phyloP scores from a whole-genome alignment of 2,888 invertebrate genomes.

The Cephus pulcher region DNA sequence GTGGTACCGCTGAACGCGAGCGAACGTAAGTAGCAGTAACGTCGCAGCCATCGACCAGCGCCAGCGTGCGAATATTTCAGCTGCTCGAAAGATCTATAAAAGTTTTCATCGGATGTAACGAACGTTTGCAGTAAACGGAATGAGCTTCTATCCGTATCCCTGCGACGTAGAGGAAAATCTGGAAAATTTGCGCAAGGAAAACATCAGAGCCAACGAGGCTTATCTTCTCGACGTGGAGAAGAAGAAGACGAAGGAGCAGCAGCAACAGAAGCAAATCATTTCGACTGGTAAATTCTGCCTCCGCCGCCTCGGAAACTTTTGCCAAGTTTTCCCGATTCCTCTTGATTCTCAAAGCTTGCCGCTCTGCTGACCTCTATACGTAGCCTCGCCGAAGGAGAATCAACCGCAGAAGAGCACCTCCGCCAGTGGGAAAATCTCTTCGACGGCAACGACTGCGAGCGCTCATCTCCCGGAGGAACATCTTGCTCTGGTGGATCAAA shows the following conservation, averaged over 20 bases:
- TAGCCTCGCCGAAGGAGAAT: background rate
- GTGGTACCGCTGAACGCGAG: constrained; percentile 22
- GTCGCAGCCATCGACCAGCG: background rate
- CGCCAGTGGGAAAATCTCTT: background rate
- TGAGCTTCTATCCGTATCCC: constrained; percentile 53
- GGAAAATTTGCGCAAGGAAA: background rate
- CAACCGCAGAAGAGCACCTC: background rate
- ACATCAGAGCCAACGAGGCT: background rate
- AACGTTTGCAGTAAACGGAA: constrained; percentile 35
- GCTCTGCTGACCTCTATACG: background rate
- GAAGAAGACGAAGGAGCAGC: background rate
- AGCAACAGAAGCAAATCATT: background rate
- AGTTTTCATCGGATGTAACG: background rate
- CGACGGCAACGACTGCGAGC: background rate
- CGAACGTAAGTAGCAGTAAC: constrained; percentile 36
- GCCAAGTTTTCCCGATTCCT: background rate
- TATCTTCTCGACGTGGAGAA: background rate
- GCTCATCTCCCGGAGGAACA: background rate
- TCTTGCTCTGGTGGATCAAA: constrained; percentile 51
- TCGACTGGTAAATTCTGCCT: background rate
- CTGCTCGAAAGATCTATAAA: no score
- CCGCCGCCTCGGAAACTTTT: background rate
- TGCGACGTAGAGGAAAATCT: constrained; percentile 26
- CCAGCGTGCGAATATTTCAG: background rate
- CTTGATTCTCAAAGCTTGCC: background rate